Evolutionary conservation across 2,113 vertebrate genomes (phyloP), one percentile per base, ranked within the genome.

Genomic region (Suncus etruscus): DNA sequence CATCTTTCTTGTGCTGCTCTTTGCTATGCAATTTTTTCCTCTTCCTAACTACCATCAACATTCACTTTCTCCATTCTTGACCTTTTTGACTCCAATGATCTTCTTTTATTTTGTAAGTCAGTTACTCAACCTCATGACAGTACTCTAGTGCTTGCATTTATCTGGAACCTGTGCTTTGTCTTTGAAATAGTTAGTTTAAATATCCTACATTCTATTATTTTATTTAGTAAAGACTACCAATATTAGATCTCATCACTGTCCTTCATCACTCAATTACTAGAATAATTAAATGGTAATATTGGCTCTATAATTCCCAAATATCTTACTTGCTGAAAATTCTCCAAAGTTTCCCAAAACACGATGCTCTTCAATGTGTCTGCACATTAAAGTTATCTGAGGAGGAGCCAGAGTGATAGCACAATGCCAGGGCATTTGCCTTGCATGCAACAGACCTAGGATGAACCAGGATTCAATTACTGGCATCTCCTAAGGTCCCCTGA

Each of bases 201-300:
- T 61, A 9, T 61, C 39, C 24, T 27, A 8, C 0, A 7, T 80
- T n/a, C 22, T 14, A 9, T 18, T 11, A 11, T 65, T 73, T 74
- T 4, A 45, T 73, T 79, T 11, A 39, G 65, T 32, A 39, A 20
- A 83, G 16, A 58, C 18, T 47, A 48, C 12, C 2, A 24, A 1
- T n/a, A 31, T 29, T 48, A 15, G 8, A 70, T 12, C 14, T 76
- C 25, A 84, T 8, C 20, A 15, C 25, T 82, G 54, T 7, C 32
- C 14, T 91, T 85, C 1, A 84, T 61, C 6, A 51, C 25, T 54
- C 22, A 22, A 24, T 18, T 32, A 6, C 73, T 22, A 93, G 32
- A 90, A 15, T 27, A 72, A 90, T 83, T 66, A 51, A 66, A 82
- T 82, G 61, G 31, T n/a, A 66, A 66, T 86, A 82, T 12, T 78